Percentiles rank a stretch among this genome's conserved stretches.
These are phyloP conservation scores for Euwallacea similis DNA, from an alignment of 1,140 invertebrate species.

Conservation along the genomic window DNA sequence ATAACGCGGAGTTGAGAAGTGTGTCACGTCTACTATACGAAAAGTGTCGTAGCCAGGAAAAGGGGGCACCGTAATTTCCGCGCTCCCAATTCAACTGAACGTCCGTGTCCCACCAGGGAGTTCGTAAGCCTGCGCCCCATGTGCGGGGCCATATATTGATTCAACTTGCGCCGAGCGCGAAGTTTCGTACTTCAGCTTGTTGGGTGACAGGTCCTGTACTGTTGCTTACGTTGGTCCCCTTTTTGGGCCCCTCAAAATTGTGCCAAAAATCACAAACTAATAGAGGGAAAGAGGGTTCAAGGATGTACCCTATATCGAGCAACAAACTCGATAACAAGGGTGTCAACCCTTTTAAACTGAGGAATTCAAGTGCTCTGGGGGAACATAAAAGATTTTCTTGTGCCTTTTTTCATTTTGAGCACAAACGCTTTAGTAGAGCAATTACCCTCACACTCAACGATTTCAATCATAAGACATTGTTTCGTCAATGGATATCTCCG, in stretches of 20 bases:
- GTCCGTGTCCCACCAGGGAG: constrained; percentile 33
- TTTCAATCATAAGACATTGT: too few relatives aligned
- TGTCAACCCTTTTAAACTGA: too few relatives aligned
- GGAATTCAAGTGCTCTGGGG: not conserved
- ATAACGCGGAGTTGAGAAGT: too few relatives aligned
- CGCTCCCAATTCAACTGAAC: constrained; percentile 27
- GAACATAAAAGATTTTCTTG: not conserved
- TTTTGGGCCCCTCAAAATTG: not conserved
- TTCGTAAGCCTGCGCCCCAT: constrained; percentile 39
- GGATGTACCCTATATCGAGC: too few relatives aligned
- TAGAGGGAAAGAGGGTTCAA: too few relatives aligned
- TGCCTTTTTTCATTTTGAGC: not conserved
- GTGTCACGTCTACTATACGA: not conserved
- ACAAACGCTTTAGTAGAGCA: not conserved
- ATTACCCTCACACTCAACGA: not conserved
- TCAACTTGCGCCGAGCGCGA: constrained; percentile 33
- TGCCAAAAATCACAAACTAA: too few relatives aligned
- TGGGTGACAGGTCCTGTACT: constrained; percentile 19
- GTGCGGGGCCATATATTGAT: constrained; percentile 34
- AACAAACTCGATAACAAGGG: too few relatives aligned
- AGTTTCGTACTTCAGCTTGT: constrained; percentile 24
- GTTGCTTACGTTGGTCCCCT: constrained; percentile 20
- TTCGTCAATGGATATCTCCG: too few relatives aligned
- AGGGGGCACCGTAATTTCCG: not conserved
- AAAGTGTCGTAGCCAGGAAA: constrained; percentile 7